A percentile compares a stretch with the other conserved stretches of the same genome.
Conservation (phyloP, 2,797 vertebrate genomes). For the Silurus aristotelis region DNA sequence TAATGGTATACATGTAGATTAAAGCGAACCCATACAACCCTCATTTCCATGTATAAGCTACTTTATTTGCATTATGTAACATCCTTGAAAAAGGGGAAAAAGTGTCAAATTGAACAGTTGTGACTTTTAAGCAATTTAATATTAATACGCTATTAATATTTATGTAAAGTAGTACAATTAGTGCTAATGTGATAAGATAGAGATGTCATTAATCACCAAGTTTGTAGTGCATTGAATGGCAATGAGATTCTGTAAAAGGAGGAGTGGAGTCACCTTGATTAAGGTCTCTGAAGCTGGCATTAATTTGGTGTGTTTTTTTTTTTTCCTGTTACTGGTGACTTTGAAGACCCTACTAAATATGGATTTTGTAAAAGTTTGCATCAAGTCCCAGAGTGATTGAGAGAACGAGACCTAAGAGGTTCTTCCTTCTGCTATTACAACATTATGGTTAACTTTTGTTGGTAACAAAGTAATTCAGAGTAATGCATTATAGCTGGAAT, state of each 20-base stretch:
- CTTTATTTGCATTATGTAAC: constrained; percentile 33
- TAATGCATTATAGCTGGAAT: not conserved
- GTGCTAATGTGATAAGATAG: constrained; percentile 48
- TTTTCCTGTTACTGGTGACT: constrained; percentile 58
- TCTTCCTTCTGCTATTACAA: not conserved
- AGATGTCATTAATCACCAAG: constrained; percentile 53
- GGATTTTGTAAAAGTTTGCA: constrained; percentile 45
- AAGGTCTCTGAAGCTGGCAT: constrained; percentile 40
- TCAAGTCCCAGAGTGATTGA: not conserved
- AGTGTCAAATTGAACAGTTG: not conserved
- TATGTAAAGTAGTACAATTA: constrained; percentile 56
- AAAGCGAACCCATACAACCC: constrained; percentile 31
- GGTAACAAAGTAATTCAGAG: not conserved
- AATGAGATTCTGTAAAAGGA: constrained; percentile 42
- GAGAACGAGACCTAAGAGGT: not conserved
- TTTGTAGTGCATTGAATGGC: constrained; percentile 44
- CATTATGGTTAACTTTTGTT: not conserved
- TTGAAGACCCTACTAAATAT: constrained; percentile 61
- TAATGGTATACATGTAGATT: constrained; percentile 64
- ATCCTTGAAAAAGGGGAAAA: not conserved
- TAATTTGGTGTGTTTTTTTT: constrained; percentile 48
- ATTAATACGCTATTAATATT: constrained; percentile 57
- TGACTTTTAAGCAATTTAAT: constrained; percentile 24
- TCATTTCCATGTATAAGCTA: constrained; percentile 27
- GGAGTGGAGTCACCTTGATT: constrained; percentile 54